A percentile compares a stretch with the other conserved stretches of the same genome.
These are phyloP conservation scores for Philopedon plagiatum DNA, from an alignment of 2,888 invertebrate genomes.

Conservation along the genomic window DNA sequence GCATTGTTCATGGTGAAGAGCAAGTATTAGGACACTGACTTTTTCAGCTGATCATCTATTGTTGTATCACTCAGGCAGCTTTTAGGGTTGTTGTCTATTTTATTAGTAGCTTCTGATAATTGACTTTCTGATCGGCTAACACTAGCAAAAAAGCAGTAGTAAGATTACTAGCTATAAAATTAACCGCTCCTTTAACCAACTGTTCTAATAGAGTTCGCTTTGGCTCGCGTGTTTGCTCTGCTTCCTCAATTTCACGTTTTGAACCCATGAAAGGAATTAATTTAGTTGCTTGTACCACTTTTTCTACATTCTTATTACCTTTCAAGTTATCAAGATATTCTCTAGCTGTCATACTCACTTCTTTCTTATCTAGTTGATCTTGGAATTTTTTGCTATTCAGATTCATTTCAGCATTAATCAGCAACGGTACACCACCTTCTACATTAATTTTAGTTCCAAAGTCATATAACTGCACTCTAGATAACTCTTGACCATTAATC, in stretches of 20 bases:
- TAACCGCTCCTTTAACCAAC: slow-evolving; percentile 24
- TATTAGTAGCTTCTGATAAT: slow-evolving; percentile 33
- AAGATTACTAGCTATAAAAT: slow-evolving; percentile 14
- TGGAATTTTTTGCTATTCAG: slow-evolving; percentile 33
- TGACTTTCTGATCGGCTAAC: slow-evolving; percentile 26
- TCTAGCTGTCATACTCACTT: slow-evolving; percentile 28
- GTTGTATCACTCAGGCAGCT: neutral
- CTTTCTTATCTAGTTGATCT: slow-evolving; percentile 25
- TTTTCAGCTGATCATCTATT: slow-evolving; percentile 20
- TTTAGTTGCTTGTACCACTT: slow-evolving; percentile 11
- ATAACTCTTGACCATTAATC: slow-evolving; percentile 21
- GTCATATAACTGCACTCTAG: slow-evolving; percentile 30
- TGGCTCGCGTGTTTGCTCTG: slow-evolving; percentile 26
- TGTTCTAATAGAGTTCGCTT: slow-evolving; percentile 14
- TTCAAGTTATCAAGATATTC: slow-evolving; percentile 23
- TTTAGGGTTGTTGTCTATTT: slow-evolving; percentile 17
- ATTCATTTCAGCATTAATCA: slow-evolving; percentile 32
- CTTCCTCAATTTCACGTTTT: slow-evolving; percentile 31
- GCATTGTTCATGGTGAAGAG: too few relatives aligned
- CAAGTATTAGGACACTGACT: too few relatives aligned
- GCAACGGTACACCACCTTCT: slow-evolving; percentile 17
- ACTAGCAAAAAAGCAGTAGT: slow-evolving; percentile 7
- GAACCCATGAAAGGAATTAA: slow-evolving; percentile 21
- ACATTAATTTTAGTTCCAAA: slow-evolving; percentile 32
- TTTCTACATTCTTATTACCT: slow-evolving; percentile 15